A percentile compares a stretch with the other conserved stretches of the same genome.
Evolutionary conservation across 1,140 invertebrate species (phyloP).

Genomic region (Amphibalanus amphitrite): DNA sequence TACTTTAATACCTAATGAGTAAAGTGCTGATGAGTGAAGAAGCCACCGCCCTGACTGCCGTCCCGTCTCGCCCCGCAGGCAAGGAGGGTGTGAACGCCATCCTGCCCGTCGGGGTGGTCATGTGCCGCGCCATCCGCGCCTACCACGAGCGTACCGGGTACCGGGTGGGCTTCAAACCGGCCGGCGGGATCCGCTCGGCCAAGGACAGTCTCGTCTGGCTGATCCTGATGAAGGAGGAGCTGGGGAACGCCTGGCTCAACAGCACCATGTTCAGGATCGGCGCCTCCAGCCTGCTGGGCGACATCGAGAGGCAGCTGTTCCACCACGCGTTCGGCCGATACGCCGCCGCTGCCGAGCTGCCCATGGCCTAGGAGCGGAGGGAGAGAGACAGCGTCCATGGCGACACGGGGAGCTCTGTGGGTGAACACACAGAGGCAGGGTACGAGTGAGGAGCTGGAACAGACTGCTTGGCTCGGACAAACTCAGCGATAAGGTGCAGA

Average conservation of each 20-base stretch:
- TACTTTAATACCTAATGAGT: too few species aligned
- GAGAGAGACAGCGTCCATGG: too few species aligned
- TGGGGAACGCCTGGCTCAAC: conserved; percentile 73
- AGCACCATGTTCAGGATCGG: conserved; percentile 78
- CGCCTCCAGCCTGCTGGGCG: conserved; percentile 68
- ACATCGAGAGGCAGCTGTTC: conserved; percentile 50
- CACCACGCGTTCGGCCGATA: conserved; percentile 20
- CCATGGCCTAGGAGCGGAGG: conserved; percentile 21
- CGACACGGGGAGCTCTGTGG: too few species aligned
- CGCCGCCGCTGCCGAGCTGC: conserved; percentile 20
- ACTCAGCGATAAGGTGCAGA: too few species aligned
- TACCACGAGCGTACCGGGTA: conserved; percentile 52
- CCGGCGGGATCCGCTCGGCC: conserved; percentile 80
- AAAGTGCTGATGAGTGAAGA: too few species aligned
- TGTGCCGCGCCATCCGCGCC: conserved; percentile 80
- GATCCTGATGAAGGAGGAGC: conserved; percentile 58
- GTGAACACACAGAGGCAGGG: too few species aligned
- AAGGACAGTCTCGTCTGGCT: conserved; percentile 77
- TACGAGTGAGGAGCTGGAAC: too few species aligned
- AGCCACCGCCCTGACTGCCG: too few species aligned
- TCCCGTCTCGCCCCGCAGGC: conserved; percentile 15
- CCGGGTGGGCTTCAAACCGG: conserved; percentile 90
- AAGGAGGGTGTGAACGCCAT: conserved; percentile 94
- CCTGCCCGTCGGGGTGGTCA: conserved; percentile 72
- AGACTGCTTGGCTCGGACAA: too few species aligned